phyloP scores from a whole-genome alignment of 2,888 invertebrate species.

The Ligdia adustata region DNA sequence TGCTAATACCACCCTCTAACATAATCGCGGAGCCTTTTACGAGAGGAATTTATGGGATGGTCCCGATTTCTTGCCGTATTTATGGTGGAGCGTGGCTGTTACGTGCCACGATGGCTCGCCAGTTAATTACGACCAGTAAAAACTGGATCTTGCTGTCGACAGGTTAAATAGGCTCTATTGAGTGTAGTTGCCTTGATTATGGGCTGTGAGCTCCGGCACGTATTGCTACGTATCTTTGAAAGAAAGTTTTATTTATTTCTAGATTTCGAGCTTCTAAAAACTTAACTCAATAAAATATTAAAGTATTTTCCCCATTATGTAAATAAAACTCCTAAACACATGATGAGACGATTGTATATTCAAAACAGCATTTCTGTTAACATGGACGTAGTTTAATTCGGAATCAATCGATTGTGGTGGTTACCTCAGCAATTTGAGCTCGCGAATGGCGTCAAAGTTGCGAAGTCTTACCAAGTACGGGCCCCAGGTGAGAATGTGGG shows the following conservation, averaged over 20 bases:
- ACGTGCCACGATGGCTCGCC: constrained; percentile 69
- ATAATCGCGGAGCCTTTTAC: constrained; percentile 84
- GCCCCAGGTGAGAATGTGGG: constrained; percentile 83
- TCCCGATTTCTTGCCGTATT: constrained; percentile 82
- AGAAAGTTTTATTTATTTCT: no score
- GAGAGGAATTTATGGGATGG: constrained; percentile 84
- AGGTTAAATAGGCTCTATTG: constrained; percentile 42
- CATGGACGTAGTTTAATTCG: constrained; percentile 42
- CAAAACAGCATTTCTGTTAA: constrained; percentile 28
- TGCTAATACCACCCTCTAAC: constrained; percentile 84
- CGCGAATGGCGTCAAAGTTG: constrained; percentile 72
- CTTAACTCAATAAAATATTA: no score
- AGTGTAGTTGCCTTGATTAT: constrained; percentile 27
- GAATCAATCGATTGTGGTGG: constrained; percentile 63
- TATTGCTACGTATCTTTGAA: constrained; percentile 15
- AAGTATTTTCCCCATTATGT: no score
- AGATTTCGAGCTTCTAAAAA: no score
- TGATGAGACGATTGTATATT: no score
- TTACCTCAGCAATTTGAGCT: constrained; percentile 65
- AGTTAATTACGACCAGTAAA: constrained; percentile 72
- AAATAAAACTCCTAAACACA: no score
- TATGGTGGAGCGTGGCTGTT: constrained; percentile 75
- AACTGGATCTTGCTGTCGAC: constrained; percentile 41
- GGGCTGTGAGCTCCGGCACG: constrained; percentile 20
- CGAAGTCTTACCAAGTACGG: constrained; percentile 78